Percentiles rank a stretch among this genome's conserved stretches.
Evolutionary conservation across 2,888 invertebrate genomes (phyloP).

Genomic region (Ptychoptera contaminata): DNA sequence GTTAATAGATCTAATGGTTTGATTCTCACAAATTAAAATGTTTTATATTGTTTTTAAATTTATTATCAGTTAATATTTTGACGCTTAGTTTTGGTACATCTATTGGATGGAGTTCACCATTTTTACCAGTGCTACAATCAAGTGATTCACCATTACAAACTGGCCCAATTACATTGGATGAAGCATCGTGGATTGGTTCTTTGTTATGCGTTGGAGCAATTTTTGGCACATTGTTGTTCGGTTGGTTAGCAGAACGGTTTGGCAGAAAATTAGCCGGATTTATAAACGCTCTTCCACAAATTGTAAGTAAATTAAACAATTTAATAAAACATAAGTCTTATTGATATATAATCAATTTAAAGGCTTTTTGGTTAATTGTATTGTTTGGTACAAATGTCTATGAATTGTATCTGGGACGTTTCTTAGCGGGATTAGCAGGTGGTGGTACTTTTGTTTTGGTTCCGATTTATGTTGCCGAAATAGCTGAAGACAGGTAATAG

Average conservation of each 20-base stretch:
- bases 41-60: too few relatives aligned
- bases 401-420: slow-evolving; percentile 5
- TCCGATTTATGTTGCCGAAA: slow-evolving; percentile 6
- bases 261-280: slow-evolving; percentile 21
- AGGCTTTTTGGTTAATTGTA: slow-evolving; percentile 7
- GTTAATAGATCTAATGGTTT: too few relatives aligned
- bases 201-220: slow-evolving; percentile 23
- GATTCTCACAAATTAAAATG: too few relatives aligned
- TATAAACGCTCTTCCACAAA: slow-evolving; percentile 18
- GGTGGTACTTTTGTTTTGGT: slow-evolving; percentile 6
- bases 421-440: slow-evolving; percentile 7
- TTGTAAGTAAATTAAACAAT: slow-evolving; percentile 15
- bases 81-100: slow-evolving; percentile 23
- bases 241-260: slow-evolving; percentile 23
- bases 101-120: slow-evolving; percentile 26
- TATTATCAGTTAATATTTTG: slow-evolving; percentile 18
- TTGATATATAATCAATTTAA: not conserved
- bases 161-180: slow-evolving; percentile 19
- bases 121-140: slow-evolving; percentile 21
- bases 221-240: slow-evolving; percentile 22
- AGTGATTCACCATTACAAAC: slow-evolving; percentile 19
- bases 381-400: slow-evolving; percentile 5
- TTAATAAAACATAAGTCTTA: not conserved
- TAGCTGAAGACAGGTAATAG: not conserved
- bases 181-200: slow-evolving; percentile 26